These are phyloP conservation scores for Apocrypta bakeri DNA, from an alignment of 1,140 invertebrate species.

Conservation along the genomic window DNA sequence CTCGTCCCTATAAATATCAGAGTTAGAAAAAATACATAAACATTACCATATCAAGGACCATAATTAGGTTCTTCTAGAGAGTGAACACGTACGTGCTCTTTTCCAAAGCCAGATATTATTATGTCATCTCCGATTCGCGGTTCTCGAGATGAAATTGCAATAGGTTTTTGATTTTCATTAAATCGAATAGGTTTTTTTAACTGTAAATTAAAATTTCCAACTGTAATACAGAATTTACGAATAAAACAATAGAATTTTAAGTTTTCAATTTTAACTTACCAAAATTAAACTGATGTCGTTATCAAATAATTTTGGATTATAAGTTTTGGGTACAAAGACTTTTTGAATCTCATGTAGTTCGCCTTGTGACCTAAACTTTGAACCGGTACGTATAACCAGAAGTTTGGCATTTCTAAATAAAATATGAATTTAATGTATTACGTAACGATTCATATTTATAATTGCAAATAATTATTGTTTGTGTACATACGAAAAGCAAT, in stretches of 20 bases:
- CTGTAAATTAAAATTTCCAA: slow-evolving; percentile 12
- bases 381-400: background rate
- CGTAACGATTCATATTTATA: background rate
- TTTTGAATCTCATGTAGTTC: slow-evolving; percentile 2
- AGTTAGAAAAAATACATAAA: background rate
- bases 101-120: slow-evolving; percentile 27
- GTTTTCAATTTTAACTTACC: background rate
- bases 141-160: background rate
- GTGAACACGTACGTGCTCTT: background rate
- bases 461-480: background rate
- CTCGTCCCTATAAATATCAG: background rate
- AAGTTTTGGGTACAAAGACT: background rate
- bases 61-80: no score
- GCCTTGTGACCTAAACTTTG: background rate
- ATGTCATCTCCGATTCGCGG: background rate
- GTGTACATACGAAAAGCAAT: slow-evolving; percentile 30
- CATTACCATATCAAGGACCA: no score
- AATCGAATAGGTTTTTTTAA: slow-evolving; percentile 5
- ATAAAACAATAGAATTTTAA: background rate
- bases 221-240: background rate
- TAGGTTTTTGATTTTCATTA: slow-evolving; percentile 5
- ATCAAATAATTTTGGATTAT: background rate
- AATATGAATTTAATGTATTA: background rate
- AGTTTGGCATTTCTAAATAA: background rate
- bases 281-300: slow-evolving; percentile 40